Evolutionary conservation across 2,888 invertebrate genomes (phyloP), one percentile per base, ranked within the genome.

Genomic region (Sarcophaga subvicina): DNA sequence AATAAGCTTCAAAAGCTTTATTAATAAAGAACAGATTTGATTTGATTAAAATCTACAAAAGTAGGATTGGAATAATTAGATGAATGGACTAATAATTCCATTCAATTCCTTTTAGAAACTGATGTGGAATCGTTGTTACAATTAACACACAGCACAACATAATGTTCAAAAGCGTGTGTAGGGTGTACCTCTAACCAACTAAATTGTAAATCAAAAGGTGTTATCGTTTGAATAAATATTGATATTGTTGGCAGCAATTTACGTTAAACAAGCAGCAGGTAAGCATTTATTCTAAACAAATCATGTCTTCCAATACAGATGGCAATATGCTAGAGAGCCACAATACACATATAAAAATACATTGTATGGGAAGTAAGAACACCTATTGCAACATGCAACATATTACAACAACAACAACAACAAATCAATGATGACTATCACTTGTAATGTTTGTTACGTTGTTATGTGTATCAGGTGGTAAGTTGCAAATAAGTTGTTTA

Each of bases 211-310:
- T 92, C 91, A 91, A 90, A 91, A 91, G 91, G 92, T 91, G 92
- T 91, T 92, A 92, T 92, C 92, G 91, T 91, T 91, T 92, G 90
- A 91, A 92, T 92, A 92, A 92, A 92, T 92, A 92, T 92, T 92
- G 92, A 92, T 92, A 91, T 88, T 88, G 83, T 88, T 82, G 85
- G 70, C 86, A 86, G 86, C 86, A 86, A 86, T 86, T 86, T 83
- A 86, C 82, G 63, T 83, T 80, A 76, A 86, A 86, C 78, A 84
- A 84, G 79, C 82, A 79, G 79, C 82, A 82, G 71, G 75, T 67
- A 76, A 80, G 71, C 79, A 86, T 86, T 86, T 83, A 80, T 62
- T 83, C 82, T 54, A 62, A 66, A 82, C 63, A 69, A 75, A 20
- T 59, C 73, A 70, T 70, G 64, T 63, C 45, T 78, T 54, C 0